Evolutionary conservation across 2,113 vertebrate species (phyloP).

Genomic region (Macquaria ambigua): DNA sequence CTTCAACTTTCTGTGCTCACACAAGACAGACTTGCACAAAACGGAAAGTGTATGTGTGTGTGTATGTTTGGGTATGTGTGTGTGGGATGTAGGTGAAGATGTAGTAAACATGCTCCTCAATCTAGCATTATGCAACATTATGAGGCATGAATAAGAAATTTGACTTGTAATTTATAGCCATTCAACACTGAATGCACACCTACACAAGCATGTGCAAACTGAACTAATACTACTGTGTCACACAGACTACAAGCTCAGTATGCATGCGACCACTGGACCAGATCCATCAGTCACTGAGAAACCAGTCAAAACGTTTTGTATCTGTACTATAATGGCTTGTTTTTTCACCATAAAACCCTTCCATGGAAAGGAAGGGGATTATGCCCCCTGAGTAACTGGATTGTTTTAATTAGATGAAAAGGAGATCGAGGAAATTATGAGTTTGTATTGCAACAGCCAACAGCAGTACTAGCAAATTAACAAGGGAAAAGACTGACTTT

Average conservation of each 20-base stretch:
- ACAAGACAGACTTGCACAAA: background rate
- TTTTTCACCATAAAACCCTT: background rate
- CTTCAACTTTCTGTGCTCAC: background rate
- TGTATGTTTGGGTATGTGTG: background rate
- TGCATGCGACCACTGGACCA: background rate
- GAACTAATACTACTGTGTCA: too few species aligned
- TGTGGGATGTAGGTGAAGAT: background rate
- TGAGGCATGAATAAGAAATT: background rate
- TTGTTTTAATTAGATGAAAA: background rate
- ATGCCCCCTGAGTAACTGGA: background rate
- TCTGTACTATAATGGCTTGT: background rate
- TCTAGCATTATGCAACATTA: background rate
- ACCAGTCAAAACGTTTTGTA: background rate
- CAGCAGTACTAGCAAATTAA: background rate
- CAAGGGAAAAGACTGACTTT: background rate
- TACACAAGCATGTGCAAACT: background rate
- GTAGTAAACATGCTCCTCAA: conserved; percentile 12
- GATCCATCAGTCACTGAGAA: background rate
- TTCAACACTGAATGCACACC: background rate
- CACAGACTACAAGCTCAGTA: background rate
- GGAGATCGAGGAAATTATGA: background rate
- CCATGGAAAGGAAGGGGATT: background rate
- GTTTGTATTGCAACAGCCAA: background rate
- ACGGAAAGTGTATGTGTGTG: background rate
- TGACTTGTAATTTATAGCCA: conserved; percentile 7